Evolutionary conservation across 2,113 vertebrate genomes (phyloP).

Genomic region (Microtus richardsoni): DNA sequence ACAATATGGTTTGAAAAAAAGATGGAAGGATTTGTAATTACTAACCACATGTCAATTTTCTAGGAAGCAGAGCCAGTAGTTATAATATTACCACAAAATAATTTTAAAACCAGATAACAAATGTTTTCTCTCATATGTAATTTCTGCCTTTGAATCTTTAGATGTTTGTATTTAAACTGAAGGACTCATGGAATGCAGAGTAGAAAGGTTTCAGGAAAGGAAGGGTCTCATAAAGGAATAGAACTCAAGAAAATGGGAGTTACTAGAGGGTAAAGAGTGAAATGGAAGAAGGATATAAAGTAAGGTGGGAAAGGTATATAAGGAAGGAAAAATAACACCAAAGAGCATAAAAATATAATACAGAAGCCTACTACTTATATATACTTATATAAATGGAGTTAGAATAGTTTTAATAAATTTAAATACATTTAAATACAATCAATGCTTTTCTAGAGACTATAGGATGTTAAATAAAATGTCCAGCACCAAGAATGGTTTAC

Average conservation of each 20-base stretch:
- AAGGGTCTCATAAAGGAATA: background rate
- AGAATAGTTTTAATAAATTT: no score
- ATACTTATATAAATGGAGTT: background rate
- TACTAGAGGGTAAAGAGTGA: background rate
- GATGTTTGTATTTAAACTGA: background rate
- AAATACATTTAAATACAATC: no score
- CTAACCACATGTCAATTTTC: background rate
- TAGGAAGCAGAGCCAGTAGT: background rate
- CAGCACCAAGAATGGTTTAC: background rate
- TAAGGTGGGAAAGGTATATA: background rate
- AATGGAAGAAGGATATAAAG: background rate
- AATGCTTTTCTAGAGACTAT: background rate
- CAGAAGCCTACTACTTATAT: background rate
- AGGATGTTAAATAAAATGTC: background rate
- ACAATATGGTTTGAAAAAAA: background rate
- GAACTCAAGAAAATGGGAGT: background rate
- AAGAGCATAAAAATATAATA: background rate
- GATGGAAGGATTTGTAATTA: background rate
- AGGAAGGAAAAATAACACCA: no score
- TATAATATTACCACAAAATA: background rate
- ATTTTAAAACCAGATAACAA: background rate
- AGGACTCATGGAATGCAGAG: background rate
- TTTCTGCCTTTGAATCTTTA: background rate
- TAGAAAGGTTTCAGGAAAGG: background rate
- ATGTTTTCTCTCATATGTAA: background rate